A percentile compares a stretch with the other conserved stretches of the same genome.
Conservation (phyloP, 2,113 vertebrate species). For the Chaetura pelagica region DNA sequence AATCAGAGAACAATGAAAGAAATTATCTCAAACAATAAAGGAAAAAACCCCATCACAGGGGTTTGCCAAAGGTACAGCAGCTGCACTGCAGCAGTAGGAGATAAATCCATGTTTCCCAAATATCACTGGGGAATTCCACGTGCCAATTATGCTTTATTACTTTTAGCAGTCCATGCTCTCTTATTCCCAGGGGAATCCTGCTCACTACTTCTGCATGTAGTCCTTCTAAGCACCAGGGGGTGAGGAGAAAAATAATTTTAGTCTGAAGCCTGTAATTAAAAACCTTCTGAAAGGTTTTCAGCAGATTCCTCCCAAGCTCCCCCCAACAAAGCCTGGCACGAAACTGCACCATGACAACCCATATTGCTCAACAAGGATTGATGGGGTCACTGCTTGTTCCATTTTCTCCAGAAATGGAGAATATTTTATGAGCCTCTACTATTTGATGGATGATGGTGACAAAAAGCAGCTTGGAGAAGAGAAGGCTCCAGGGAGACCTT, state of each 20-base stretch:
- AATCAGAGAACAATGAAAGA: background rate
- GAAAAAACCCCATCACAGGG: background rate
- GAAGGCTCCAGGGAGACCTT: too few species aligned
- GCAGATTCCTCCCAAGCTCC: background rate
- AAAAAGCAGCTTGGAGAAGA: too few species aligned
- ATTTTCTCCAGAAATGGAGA: background rate
- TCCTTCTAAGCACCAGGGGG: background rate
- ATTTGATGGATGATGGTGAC: background rate
- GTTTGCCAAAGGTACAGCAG: background rate
- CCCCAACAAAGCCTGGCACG: background rate
- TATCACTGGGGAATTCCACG: background rate
- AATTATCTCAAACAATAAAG: background rate
- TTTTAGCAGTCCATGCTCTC: background rate
- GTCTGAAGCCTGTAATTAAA: background rate
- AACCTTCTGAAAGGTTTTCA: background rate
- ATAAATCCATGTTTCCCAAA: background rate
- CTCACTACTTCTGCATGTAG: background rate
- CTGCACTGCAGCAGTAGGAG: background rate
- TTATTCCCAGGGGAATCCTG: background rate
- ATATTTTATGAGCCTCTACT: background rate
- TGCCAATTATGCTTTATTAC: background rate
- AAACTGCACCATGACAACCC: background rate
- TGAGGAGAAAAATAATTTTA: background rate
- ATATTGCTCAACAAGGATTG: fast-evolving
- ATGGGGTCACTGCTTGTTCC: too few species aligned